Base-by-base conservation (phyloP, 2,888 invertebrate genomes). In the Nowickia ferox region DNA sequence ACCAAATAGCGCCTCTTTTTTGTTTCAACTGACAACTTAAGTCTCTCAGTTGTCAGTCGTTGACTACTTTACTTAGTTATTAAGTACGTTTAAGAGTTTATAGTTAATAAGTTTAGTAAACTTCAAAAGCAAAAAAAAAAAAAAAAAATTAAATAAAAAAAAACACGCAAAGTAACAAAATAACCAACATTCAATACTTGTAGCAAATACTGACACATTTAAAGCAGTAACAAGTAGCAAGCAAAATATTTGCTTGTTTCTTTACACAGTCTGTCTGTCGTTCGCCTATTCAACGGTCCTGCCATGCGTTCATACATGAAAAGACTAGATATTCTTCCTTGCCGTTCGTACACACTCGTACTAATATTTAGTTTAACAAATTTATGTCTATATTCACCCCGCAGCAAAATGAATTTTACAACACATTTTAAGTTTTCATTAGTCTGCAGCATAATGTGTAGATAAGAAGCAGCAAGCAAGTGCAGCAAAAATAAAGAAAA, bases 351-450 rank as follows among this genome's bases (percentile, higher is more conserved):
- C 10, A 17, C 38, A 19, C 13, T 2, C 19, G 61, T 46, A 8
- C 10, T 11, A 30, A 19, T 69, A 13, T 22, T 46, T 30, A 10
- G 19, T 53, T 11, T n/a, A 22, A 46, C 46, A 53, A n/a, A 48
- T 68, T 66, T 69, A 72, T 84, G 84, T 78, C 74, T 74, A 61
- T 69, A 84, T 75, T 75, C n/a, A 63, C 63, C 84, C 84, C 63
- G 19, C 48, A 44, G 79, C 69, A 42, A 74, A 30, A 46, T 40
- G 15, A 42, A 51, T 40, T 68, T 66, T 74, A 68, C 66, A 79
- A 68, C 46, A 69, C 63, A 75, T 42, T 48, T 69, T 57, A 17
- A 79, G 63, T 84, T 78, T 78, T 78, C 78, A 78, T 74, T 74
- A 84, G 51, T 68, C 69, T 68, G 53, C 55, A 55, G 30, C 30